Conservation (phyloP, 2,888 invertebrate species). For the Plebejus anna region DNA sequence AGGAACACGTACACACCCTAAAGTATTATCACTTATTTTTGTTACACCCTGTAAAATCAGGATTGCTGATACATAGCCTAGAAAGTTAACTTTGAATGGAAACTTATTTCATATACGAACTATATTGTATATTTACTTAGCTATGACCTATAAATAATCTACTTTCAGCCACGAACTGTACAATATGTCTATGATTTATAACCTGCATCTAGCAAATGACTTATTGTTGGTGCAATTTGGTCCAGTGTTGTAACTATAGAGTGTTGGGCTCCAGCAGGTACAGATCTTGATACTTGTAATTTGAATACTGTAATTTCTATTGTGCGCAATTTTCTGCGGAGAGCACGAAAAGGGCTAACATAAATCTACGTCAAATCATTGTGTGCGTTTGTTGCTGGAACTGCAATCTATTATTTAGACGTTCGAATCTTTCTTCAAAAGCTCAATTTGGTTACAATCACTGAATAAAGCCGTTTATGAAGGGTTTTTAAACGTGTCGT, state of each 20-base stretch:
- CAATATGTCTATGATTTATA: constrained; percentile 27
- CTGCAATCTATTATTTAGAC: not conserved
- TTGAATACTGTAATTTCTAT: constrained; percentile 26
- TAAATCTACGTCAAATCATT: constrained; percentile 15
- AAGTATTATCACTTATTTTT: no score
- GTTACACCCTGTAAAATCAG: not conserved
- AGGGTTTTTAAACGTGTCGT: constrained; percentile 47
- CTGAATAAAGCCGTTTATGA: not conserved
- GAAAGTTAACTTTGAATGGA: constrained; percentile 71
- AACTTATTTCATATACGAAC: constrained; percentile 64
- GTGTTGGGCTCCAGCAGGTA: not conserved
- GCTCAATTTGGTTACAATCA: not conserved
- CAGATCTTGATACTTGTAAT: constrained; percentile 26
- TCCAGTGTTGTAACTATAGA: constrained; percentile 24
- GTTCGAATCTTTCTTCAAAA: not conserved
- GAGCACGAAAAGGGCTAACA: not conserved
- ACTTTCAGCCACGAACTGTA: constrained; percentile 48
- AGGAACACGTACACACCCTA: no score
- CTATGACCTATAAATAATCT: constrained; percentile 56
- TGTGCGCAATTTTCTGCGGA: constrained; percentile 10
- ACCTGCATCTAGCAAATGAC: constrained; percentile 19
- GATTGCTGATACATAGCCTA: constrained; percentile 40
- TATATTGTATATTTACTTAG: constrained; percentile 55
- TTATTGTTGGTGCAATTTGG: constrained; percentile 23
- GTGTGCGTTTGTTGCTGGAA: not conserved